Conservation (phyloP, 2,888 invertebrate genomes). For the Monoplex corrugatus region DNA sequence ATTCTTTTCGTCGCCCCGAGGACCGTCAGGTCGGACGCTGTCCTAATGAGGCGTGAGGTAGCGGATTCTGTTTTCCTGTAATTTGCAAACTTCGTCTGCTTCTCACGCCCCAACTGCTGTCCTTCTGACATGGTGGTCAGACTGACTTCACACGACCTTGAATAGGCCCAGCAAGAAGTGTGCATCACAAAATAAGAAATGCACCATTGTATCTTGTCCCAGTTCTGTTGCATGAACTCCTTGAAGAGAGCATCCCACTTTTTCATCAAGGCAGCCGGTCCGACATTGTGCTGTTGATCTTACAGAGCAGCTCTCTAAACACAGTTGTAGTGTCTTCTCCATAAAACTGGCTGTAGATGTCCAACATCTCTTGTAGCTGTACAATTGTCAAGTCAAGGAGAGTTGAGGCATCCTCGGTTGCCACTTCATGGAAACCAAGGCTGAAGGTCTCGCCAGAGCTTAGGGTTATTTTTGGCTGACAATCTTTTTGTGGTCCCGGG, state of each 20-base stretch:
- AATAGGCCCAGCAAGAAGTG: neutral
- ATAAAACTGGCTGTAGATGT: neutral
- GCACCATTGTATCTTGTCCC: neutral
- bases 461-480: neutral
- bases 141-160: neutral
- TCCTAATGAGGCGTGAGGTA: neutral
- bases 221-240: neutral
- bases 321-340: neutral
- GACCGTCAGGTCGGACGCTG: too few species aligned
- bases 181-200: neutral
- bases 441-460: neutral
- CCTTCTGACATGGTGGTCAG: neutral
- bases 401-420: neutral
- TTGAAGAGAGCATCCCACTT: neutral
- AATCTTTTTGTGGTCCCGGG: neutral
- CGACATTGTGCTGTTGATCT: neutral
- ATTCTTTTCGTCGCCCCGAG: slow-evolving; percentile 42
- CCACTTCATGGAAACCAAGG: neutral
- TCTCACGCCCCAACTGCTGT: neutral
- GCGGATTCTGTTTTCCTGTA: neutral
- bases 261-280: slow-evolving; percentile 9
- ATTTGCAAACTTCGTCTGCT: neutral
- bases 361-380: neutral
- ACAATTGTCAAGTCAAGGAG: neutral
- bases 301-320: neutral